phyloP scores from a whole-genome alignment of 2,797 vertebrate species.

The Psittacula derbiana region DNA sequence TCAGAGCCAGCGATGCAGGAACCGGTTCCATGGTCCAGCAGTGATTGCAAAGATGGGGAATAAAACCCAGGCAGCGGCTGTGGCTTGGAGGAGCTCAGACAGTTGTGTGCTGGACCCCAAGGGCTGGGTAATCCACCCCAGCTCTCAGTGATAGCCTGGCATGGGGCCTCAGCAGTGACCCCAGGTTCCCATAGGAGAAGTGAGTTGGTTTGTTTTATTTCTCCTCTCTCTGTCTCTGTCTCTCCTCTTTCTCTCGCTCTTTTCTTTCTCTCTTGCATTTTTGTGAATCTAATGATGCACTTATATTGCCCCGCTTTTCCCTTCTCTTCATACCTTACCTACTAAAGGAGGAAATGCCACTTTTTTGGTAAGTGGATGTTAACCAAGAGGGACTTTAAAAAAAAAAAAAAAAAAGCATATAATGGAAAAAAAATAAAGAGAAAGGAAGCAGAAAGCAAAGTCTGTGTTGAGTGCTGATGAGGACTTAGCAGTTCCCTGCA shows the following conservation, averaged over 20 bases:
- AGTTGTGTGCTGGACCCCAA: not conserved
- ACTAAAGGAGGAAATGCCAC: conserved; percentile 99
- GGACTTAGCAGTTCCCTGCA: conserved; percentile 96
- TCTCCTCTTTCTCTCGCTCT: conserved; percentile 72
- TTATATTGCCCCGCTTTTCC: conserved; percentile 99
- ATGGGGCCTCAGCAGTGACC: not conserved
- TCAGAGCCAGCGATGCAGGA: not conserved
- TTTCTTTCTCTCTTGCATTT: conserved; percentile 97
- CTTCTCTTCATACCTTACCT: conserved; percentile 99
- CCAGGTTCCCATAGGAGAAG: conserved; percentile 77
- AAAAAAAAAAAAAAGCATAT: conserved; percentile 81
- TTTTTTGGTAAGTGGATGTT: conserved; percentile 99
- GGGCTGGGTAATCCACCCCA: not conserved
- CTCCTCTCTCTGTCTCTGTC: conserved; percentile 66
- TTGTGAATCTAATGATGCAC: conserved; percentile 99
- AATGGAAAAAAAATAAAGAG: conserved; percentile 76
- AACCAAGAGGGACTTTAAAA: conserved; percentile 99
- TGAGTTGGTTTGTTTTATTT: conserved; percentile 93
- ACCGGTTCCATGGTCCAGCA: accelerated
- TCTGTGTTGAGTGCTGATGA: conserved; percentile 95
- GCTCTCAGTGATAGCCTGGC: not conserved
- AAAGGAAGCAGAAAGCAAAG: conserved; percentile 73
- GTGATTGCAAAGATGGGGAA: not conserved
- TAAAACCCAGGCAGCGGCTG: not conserved
- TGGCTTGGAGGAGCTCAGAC: not conserved